Base-by-base conservation (phyloP, 30 jellyfish, hydroid and myxozoan genomes). In the Aurelia aurita region DNA sequence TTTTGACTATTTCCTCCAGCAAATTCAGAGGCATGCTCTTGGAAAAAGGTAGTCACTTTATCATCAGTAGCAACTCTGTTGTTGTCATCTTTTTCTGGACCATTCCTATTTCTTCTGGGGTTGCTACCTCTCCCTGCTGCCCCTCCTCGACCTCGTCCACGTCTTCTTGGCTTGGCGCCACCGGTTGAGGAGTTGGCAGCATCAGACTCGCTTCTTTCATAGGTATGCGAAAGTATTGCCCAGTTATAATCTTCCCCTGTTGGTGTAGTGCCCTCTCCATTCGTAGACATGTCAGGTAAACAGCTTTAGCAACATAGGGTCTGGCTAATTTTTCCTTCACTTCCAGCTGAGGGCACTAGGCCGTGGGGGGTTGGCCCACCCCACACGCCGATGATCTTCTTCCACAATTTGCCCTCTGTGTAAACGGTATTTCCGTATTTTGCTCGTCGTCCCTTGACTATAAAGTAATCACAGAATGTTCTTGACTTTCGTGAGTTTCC, bases 171-270 rank as follows among this genome's bases (percentile, higher is more conserved):
- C 14, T 22, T 55, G 25, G 29, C 67, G 14, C 29, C 29, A 13
- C 51, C 51, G 15, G 51, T 5, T 2, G 51, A 39, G 13, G 16
- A 4, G n/a, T n/a, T n/a, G n/a, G n/a, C n/a, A 8, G 14, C 51
- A 4, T 39, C 51, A 6, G 51, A 39, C 11, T 19, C 29, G 0
- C 14, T n/a, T 55, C 67, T 55, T 51, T 59, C 79, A 77, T 77
- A 58, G 10, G 88, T 12, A 45, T 77, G 79, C 3, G 88, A 77
- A 14, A 77, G 66, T 21, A 77, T 43, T 43, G 79, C 76, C 88
- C 88, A 77, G 69, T 77, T 77, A 35, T 28, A 77, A 11, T 20
- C 34, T 4, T 39, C 57, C 0, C 54, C 25, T 16, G 35, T 14
- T 7, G 16, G 4, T 0, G 16, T 47, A 32, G 67, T 20, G 1